Conservation (phyloP, 2,797 vertebrate genomes). For the Psittacula echo region DNA sequence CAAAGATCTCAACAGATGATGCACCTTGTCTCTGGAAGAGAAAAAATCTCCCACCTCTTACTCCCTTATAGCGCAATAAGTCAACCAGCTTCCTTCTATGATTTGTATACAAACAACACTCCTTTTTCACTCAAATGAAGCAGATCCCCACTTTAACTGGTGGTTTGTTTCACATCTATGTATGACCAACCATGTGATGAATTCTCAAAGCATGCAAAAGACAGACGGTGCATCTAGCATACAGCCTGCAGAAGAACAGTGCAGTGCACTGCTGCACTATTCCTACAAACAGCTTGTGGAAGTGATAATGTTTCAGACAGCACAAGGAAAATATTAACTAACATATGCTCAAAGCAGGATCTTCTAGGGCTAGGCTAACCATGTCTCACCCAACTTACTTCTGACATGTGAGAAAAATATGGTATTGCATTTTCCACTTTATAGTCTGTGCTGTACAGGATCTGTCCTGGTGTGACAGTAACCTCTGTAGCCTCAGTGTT, state of each 20-base stretch:
- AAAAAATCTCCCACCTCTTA: neutral
- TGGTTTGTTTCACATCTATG: neutral
- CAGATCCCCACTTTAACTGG: neutral
- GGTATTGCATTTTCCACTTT: neutral
- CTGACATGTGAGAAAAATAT: neutral
- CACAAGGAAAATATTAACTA: neutral
- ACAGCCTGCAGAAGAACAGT: neutral
- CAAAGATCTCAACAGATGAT: neutral
- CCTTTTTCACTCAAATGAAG: neutral
- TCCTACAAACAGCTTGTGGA: neutral
- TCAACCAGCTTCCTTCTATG: neutral
- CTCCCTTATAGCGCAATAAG: neutral
- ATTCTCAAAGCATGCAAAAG: neutral
- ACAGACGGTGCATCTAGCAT: neutral
- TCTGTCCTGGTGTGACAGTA: neutral
- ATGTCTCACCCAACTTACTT: neutral
- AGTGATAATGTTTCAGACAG: neutral
- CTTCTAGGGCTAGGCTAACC: neutral
- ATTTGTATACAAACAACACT: neutral
- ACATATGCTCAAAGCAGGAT: neutral
- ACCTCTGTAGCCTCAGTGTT: neutral
- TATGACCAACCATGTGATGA: neutral
- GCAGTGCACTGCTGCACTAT: rapidly evolving
- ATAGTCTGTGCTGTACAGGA: neutral
- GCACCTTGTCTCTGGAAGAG: neutral